phyloP scores from a whole-genome alignment of 2,113 vertebrate genomes.

The Daboia siamensis region DNA sequence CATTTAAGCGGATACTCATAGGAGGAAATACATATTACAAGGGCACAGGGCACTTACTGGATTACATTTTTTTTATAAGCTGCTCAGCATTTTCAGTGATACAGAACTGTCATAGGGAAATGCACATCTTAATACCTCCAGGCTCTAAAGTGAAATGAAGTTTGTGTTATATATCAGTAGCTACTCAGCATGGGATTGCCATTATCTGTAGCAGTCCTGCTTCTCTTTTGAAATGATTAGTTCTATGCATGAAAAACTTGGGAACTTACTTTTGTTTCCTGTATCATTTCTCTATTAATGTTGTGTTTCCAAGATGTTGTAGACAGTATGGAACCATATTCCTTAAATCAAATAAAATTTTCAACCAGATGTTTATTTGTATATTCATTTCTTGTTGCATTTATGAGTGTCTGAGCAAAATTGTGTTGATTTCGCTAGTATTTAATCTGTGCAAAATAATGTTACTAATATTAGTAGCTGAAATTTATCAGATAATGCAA shows the following conservation, averaged over 20 bases:
- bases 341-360: background rate
- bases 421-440: background rate
- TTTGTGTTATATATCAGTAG: background rate
- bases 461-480: background rate
- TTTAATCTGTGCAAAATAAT: background rate
- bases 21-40: background rate
- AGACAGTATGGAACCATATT: background rate
- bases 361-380: background rate
- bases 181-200: background rate
- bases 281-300: background rate
- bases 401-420: background rate
- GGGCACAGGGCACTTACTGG: background rate
- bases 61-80: background rate
- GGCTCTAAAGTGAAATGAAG: background rate
- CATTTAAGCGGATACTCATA: background rate
- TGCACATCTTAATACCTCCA: background rate
- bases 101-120: background rate
- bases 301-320: background rate
- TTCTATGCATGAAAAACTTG: background rate
- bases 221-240: background rate
- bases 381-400: background rate
- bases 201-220: background rate
- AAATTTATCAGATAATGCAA: background rate
- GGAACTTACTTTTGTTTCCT: background rate
- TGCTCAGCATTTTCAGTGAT: background rate